Conservation (phyloP, 1,140 invertebrate genomes). For the Geopemphigus sp. region DNA sequence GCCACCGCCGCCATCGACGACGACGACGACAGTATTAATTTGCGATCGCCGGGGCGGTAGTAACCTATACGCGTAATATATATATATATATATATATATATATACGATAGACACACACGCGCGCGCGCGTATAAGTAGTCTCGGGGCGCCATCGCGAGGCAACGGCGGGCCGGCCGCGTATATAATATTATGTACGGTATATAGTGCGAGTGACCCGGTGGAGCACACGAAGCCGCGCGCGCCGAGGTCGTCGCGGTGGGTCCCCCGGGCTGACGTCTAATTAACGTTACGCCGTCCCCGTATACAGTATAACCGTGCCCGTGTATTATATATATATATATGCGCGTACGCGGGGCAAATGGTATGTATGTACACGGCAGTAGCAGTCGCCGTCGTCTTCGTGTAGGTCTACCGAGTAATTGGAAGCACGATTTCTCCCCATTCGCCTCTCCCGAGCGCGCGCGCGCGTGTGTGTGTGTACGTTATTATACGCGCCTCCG, state of each 20-base stretch:
- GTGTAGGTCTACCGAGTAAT: conserved; percentile 39
- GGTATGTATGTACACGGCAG: not conserved
- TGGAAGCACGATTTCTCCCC: conserved; percentile 42
- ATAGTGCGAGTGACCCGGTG: not conserved
- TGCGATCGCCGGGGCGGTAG: conserved; percentile 23
- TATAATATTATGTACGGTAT: not conserved
- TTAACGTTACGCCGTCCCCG: conserved; percentile 38
- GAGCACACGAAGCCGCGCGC: conserved; percentile 8
- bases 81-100: too few species aligned
- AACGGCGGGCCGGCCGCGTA: not conserved
- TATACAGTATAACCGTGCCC: not conserved
- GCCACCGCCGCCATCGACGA: too few species aligned
- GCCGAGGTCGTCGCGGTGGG: conserved; percentile 33
- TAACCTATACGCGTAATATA: too few species aligned
- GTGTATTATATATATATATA: not conserved
- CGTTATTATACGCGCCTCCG: not conserved
- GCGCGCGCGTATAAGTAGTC: not conserved
- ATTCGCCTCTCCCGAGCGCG: not conserved
- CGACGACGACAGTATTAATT: conserved; percentile 28
- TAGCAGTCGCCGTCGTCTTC: conserved; percentile 1
- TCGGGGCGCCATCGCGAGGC: not conserved
- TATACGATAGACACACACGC: too few species aligned
- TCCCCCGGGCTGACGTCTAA: conserved; percentile 48
- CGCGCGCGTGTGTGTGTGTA: too few species aligned
- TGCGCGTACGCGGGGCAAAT: too few species aligned